These are phyloP conservation scores for Eupeodes luniger DNA, from an alignment of 2,888 invertebrate genomes.

Conservation along the genomic window DNA sequence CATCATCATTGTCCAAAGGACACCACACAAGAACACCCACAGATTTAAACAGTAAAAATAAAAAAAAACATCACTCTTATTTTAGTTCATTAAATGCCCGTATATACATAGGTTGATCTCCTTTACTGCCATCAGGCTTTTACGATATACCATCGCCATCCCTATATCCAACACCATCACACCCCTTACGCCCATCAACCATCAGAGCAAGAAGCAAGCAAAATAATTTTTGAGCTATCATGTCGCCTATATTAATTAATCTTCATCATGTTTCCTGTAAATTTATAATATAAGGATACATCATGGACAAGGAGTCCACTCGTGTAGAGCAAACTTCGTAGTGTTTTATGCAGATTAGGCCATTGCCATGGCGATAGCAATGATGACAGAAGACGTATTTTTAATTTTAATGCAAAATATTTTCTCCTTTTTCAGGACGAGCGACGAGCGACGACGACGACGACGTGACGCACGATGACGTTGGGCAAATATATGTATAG, in stretches of 20 bases:
- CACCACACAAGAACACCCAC: background rate
- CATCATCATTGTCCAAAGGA: background rate
- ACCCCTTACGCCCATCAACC: too few species aligned
- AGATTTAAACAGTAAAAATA: background rate
- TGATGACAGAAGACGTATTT: background rate
- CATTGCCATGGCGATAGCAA: background rate
- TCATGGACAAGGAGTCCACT: background rate
- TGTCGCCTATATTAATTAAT: conserved; percentile 13
- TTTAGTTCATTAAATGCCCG: background rate
- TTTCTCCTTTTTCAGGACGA: background rate
- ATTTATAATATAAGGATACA: background rate
- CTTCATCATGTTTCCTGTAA: conserved; percentile 13
- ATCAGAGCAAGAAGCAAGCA: background rate
- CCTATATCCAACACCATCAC: too few species aligned
- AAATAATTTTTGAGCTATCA: conserved; percentile 4
- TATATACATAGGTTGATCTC: background rate
- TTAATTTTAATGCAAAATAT: background rate
- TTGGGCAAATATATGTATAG: too few species aligned
- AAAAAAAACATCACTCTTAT: background rate
- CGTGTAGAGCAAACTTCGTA: background rate
- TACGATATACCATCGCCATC: background rate
- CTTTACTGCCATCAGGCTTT: background rate
- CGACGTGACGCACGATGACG: too few species aligned
- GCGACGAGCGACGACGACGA: background rate
- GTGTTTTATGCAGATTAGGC: conserved; percentile 9